phyloP scores from a whole-genome alignment of 64 coral and sea anemone species.

The Pocillopora damicornis region DNA sequence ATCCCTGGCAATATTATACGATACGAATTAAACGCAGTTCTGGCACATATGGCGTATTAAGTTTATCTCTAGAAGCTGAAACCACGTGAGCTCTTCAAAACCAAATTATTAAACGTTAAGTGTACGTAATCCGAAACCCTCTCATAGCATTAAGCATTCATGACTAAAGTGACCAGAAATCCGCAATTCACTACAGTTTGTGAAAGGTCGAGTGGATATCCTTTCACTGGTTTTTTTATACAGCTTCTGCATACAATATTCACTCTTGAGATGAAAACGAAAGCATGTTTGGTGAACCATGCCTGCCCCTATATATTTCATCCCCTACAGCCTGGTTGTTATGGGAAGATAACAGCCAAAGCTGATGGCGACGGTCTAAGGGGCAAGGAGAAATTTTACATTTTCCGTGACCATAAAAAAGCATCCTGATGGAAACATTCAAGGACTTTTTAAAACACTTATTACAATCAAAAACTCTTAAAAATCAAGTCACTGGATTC shows the following conservation, averaged over 20 bases:
- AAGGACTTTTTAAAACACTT: neutral
- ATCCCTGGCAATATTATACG: conserved; percentile 3
- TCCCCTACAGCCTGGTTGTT: neutral
- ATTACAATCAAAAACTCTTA: neutral
- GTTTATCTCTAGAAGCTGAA: neutral
- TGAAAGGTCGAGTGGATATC: neutral
- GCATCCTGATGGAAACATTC: neutral
- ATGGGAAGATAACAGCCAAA: neutral
- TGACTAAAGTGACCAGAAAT: neutral
- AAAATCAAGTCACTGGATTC: neutral
- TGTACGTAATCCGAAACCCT: conserved; percentile 20
- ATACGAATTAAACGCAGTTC: neutral
- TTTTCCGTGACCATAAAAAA: too few species aligned
- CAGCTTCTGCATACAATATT: neutral
- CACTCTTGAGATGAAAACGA: neutral
- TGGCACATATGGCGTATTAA: conserved; percentile 28
- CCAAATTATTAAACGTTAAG: conserved; percentile 23
- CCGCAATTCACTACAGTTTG: conserved; percentile 19
- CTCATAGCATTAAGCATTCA: neutral
- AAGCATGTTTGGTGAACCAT: neutral
- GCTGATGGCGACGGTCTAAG: neutral
- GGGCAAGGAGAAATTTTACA: too few species aligned
- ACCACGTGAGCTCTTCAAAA: conserved; percentile 29
- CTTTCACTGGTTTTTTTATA: neutral
- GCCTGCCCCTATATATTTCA: neutral